Base-by-base conservation (phyloP, 2,888 invertebrate species). In the Hecatera dysodea region DNA sequence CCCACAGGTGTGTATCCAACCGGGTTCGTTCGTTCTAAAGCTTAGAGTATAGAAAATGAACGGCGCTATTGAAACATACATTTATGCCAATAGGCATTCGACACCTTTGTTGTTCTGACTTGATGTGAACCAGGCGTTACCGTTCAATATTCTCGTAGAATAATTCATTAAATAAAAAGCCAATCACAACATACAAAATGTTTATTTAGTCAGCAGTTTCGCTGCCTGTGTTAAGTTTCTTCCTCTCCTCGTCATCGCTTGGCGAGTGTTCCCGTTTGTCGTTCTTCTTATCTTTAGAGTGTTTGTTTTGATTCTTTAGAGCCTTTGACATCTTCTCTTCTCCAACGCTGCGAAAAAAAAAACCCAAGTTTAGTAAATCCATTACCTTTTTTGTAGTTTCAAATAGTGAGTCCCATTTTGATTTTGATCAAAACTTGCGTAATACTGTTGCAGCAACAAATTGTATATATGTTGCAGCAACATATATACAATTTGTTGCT, bases 251-350 rank as follows among this genome's bases (percentile, higher is more conserved):
- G 0, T 90, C 92, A 9, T 90, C 93, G 44, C 89, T 88, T n/a
- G 87, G 88, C 19, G 93, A 94, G 78, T 88, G 93, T 64, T 84
- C 88, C 2, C 94, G 86, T 79, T 94, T 94, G 4, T 80, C 75
- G 33, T 44, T 64, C 19, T 86, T 88, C 48, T 89, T 86, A 56
- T 91, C 86, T 59, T 93, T 96, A 29, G 95, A 95, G 72, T 97
- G 93, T 86, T 97, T 98, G 85, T 97, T 97, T 89, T 98, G 98
- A 89, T 98, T 97, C 39, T 92, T 95, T 80, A 95, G 92, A 64
- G 97, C 97, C 86, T 97, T 98, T 0, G 95, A 88, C 75, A 96
- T 94, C 88, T 96, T 97, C 15, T 96, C 95, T 36, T 97, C 97
- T 1, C 97, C 97, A 68, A 97, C 92, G 96, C 97, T 97, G 87